phyloP scores from a whole-genome alignment of 2,113 vertebrate genomes.

The Onychorhynchus coronatus region DNA sequence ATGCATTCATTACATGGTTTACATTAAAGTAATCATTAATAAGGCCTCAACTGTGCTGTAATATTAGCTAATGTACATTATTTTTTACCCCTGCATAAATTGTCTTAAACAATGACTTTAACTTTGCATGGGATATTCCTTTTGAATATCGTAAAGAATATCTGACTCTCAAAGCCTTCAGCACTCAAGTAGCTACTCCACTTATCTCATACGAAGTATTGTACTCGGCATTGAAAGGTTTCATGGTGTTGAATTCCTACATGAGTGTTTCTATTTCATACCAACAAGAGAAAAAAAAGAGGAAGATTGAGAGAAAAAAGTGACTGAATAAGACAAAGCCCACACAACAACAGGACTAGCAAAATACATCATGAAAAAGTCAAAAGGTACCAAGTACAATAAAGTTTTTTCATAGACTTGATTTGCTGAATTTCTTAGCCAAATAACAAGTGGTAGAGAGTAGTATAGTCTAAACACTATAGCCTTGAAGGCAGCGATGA shows the following conservation, averaged over 20 bases:
- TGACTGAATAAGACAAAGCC: not conserved
- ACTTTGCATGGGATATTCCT: not conserved
- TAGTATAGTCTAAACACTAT: not conserved
- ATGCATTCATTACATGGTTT: too few species aligned
- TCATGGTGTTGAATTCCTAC: not conserved
- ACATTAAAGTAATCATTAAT: not conserved
- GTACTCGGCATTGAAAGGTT: not conserved
- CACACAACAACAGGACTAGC: not conserved
- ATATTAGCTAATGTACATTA: not conserved
- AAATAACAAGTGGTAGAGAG: not conserved
- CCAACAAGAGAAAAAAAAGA: not conserved
- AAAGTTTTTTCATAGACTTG: not conserved
- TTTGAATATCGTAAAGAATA: not conserved
- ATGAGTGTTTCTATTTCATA: not conserved
- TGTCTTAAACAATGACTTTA: not conserved
- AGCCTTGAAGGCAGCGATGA: not conserved
- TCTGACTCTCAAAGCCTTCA: not conserved
- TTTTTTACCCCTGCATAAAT: not conserved
- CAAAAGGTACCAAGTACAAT: not conserved
- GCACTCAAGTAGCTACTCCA: not conserved
- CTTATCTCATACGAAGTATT: not conserved
- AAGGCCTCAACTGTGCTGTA: not conserved
- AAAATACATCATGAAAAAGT: not conserved
- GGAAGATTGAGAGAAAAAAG: not conserved
- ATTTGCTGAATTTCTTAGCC: not conserved